A percentile compares a stretch with the other conserved stretches of the same genome.
These are phyloP conservation scores for Danaus chrysippus DNA, from an alignment of 2,888 invertebrate genomes.

Conservation along the genomic window DNA sequence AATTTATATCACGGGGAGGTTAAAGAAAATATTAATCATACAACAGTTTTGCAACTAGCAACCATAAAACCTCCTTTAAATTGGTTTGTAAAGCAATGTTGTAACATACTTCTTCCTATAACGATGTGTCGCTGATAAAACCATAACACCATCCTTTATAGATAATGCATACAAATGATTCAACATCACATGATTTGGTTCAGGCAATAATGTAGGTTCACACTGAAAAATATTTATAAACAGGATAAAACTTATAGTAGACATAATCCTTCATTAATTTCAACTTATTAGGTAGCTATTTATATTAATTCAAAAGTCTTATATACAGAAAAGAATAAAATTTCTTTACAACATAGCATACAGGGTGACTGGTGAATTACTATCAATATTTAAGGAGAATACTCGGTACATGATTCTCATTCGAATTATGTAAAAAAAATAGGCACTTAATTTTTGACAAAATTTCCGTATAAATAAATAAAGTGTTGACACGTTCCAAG, in stretches of 20 bases:
- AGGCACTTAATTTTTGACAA: too few relatives aligned
- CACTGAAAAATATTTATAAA: slow-evolving; percentile 82
- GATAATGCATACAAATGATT: slow-evolving; percentile 99
- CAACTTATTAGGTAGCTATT: too few relatives aligned
- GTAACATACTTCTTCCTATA: slow-evolving; percentile 99
- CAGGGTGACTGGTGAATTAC: too few relatives aligned
- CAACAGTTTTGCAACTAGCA: slow-evolving; percentile 13
- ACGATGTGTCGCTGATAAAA: slow-evolving; percentile 97
- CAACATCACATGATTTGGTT: slow-evolving; percentile 99
- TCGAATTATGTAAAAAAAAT: too few relatives aligned
- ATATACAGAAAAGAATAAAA: slow-evolving; percentile 1
- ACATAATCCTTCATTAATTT: not conserved
- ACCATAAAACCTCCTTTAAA: slow-evolving; percentile 72
- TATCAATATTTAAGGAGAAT: too few relatives aligned
- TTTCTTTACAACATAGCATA: too few relatives aligned
- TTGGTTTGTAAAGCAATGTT: slow-evolving; percentile 98
- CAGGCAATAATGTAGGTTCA: slow-evolving; percentile 98
- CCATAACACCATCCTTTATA: slow-evolving; percentile 99
- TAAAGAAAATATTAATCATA: slow-evolving; percentile 9
- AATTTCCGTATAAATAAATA: too few relatives aligned
- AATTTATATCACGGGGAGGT: slow-evolving; percentile 9
- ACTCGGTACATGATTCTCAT: too few relatives aligned
- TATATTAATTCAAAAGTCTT: not conserved
- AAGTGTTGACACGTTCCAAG: too few relatives aligned
- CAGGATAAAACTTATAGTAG: not conserved